phyloP scores from a whole-genome alignment of 1,140 invertebrate species.

The Ceratosolen solmsi region DNA sequence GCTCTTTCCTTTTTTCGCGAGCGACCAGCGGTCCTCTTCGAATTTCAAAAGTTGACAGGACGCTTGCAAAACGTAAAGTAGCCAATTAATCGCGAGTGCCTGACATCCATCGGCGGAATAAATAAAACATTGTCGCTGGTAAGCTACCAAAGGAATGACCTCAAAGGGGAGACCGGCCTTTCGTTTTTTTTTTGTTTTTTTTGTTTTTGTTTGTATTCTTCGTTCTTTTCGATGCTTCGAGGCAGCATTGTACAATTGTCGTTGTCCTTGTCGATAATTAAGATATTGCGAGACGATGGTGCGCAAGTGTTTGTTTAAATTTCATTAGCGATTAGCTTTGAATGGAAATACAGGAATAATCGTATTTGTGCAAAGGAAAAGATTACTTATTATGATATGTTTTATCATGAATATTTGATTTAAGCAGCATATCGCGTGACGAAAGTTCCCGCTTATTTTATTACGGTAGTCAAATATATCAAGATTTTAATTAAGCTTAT shows the following conservation, averaged over 20 bases:
- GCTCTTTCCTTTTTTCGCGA: neutral
- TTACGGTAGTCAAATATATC: neutral
- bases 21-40: neutral
- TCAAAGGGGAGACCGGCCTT: neutral
- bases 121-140: neutral
- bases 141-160: neutral
- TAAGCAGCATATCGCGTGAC: neutral
- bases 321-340: neutral
- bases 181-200: no score
- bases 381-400: neutral
- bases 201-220: neutral
- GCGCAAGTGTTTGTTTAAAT: neutral
- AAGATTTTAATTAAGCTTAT: neutral
- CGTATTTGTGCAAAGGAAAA: no score
- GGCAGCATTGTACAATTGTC: neutral
- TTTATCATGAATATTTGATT: neutral
- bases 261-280: neutral
- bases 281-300: neutral
- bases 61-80: neutral
- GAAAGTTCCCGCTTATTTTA: neutral
- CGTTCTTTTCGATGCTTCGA: neutral
- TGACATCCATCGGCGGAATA: neutral
- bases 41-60: neutral
- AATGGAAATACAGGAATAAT: neutral
- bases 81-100: constrained; percentile 2